Evolutionary conservation across 2,888 invertebrate genomes (phyloP).

Genomic region (Brachyptera putata): DNA sequence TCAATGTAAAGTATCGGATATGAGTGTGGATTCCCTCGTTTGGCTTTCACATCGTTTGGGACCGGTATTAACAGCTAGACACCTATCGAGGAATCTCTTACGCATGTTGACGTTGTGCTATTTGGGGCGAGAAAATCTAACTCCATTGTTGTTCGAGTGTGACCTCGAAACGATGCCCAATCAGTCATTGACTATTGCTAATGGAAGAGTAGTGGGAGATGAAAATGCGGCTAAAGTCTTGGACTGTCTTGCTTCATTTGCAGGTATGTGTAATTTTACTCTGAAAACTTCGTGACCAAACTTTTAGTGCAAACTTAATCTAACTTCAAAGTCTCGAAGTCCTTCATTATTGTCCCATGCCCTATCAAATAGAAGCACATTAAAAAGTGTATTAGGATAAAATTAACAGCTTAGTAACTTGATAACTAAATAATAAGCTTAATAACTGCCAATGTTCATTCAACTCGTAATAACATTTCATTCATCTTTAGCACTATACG

Average conservation of each 20-base stretch:
- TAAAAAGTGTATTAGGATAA: too few species aligned
- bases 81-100: constrained; percentile 84
- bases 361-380: too few species aligned
- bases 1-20: constrained; percentile 54
- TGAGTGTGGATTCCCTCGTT: constrained; percentile 80
- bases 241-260: constrained; percentile 83
- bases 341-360: too few species aligned
- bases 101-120: constrained; percentile 94
- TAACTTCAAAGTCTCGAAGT: too few species aligned
- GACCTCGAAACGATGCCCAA: constrained; percentile 41
- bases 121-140: constrained; percentile 73
- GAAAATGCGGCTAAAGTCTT: constrained; percentile 80
- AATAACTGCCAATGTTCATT: too few species aligned
- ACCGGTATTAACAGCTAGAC: constrained; percentile 87
- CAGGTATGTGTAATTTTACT: too few species aligned
- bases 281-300: too few species aligned
- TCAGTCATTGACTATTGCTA: constrained; percentile 60
- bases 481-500: constrained; percentile 63
- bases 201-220: constrained; percentile 70
- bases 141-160: constrained; percentile 23
- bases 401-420: too few species aligned
- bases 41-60: constrained; percentile 93
- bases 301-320: too few species aligned
- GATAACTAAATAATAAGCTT: too few species aligned
- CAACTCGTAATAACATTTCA: too few species aligned